Evolutionary conservation across 53 echinoderm and acorn worm species (phyloP), one percentile per base, ranked within the genome.

Genomic region (Echinometra lucunter): DNA sequence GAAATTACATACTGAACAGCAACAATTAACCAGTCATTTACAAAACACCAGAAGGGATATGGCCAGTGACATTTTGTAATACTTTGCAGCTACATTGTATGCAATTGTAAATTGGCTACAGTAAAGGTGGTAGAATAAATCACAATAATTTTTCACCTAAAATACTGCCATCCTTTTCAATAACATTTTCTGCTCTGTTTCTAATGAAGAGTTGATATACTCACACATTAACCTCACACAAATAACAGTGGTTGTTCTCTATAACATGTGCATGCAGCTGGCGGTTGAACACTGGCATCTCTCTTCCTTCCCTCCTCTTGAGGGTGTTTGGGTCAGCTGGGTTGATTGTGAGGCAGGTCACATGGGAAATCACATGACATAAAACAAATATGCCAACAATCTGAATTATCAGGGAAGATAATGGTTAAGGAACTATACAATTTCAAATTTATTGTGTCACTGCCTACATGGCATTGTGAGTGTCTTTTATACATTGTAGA

Each of bases 201-300:
- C 58, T 12, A 81, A 2, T 9, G 2, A 25, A 38, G 49, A 47
- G 18, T 47, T 56, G 15, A 92, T 87, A 49, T 19, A 97, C 98
- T 98, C 95, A 98, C 98, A 98, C 96, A 89, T 96, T 94, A 66
- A 96, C 96, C 90, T 98, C 98, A 93, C 98, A 98, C 40, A 98
- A 92, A 89, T 98, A 98, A 96, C 98, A 98, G 82, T 97, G 97
- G 88, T 92, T 96, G 80, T 98, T 98, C 74, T 97, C 98, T 28
- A 98, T 98, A 78, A 98, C 98, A 91, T 98, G 98, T 25, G 95
- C 57, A 89, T 98, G 97, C 88, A 94, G 95, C 18, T 91, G 91
- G 78, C 98, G 95, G 92, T 98, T 97, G 94, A 98, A 98, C 19
- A 92, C 89, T 0, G 97, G 97, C 95, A 97, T 96, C 55, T 45